Percentiles rank a stretch among this genome's conserved stretches.
phyloP scores from a whole-genome alignment of 35 echinoderm and acorn worm genomes.

The Ophioderma brevispina region DNA sequence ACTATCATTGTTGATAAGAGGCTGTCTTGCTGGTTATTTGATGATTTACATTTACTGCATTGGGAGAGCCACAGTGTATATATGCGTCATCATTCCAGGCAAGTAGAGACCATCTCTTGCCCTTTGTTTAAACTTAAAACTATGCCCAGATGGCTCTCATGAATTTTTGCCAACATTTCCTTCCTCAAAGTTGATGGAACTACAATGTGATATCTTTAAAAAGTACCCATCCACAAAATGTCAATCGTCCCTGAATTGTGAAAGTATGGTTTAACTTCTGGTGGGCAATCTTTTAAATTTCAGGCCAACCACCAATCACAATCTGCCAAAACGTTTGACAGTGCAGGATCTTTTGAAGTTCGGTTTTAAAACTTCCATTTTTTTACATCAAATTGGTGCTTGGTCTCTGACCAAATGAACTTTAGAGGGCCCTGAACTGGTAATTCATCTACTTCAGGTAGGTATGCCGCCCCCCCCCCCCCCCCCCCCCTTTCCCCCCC shows the following conservation, averaged over 20 bases:
- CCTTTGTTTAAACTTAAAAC: slow-evolving; percentile 31
- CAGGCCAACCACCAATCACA: slow-evolving; percentile 34
- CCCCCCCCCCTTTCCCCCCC: too few species aligned
- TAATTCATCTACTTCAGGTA: background rate
- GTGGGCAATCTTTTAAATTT: slow-evolving; percentile 12
- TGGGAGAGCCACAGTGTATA: slow-evolving; percentile 29
- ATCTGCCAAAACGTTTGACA: slow-evolving; percentile 19
- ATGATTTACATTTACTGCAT: slow-evolving; percentile 40
- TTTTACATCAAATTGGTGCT: background rate
- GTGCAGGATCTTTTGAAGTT: slow-evolving; percentile 39
- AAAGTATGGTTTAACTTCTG: slow-evolving; percentile 18
- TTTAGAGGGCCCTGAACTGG: background rate
- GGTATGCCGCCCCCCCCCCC: too few species aligned
- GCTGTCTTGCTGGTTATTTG: slow-evolving; percentile 42
- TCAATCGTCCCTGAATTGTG: slow-evolving; percentile 43
- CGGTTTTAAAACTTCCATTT: slow-evolving; percentile 53
- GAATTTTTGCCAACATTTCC: slow-evolving; percentile 16
- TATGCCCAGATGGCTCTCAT: slow-evolving; percentile 39
- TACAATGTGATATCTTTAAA: slow-evolving; percentile 31
- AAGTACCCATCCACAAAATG: slow-evolving; percentile 31
- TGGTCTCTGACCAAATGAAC: slow-evolving; percentile 11
- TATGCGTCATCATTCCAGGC: slow-evolving; percentile 34
- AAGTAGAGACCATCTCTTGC: slow-evolving; percentile 70
- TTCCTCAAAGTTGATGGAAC: slow-evolving; percentile 24
- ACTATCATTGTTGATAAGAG: slow-evolving; percentile 26